Evolutionary conservation across 2,888 invertebrate genomes (phyloP).

Genomic region (Prenolepis imparis): DNA sequence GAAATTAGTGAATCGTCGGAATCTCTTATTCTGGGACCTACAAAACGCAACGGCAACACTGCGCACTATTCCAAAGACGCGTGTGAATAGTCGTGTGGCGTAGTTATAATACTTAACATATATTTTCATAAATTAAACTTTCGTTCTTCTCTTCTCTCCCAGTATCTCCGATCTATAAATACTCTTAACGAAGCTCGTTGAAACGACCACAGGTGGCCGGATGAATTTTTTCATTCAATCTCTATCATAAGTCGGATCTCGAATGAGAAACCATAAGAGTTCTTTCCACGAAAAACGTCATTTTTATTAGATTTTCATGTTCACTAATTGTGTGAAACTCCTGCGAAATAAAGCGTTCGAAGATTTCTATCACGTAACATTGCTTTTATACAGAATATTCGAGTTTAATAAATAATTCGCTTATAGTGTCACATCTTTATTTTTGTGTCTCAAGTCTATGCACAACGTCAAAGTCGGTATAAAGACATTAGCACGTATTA

Average conservation of each 20-base stretch:
- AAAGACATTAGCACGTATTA: slow-evolving; percentile 43
- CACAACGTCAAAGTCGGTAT: not conserved
- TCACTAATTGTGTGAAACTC: not conserved
- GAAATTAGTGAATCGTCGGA: slow-evolving; percentile 64
- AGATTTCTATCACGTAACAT: not conserved
- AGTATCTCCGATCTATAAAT: slow-evolving; percentile 64
- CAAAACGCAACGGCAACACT: slow-evolving; percentile 41
- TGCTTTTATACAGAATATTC: not conserved
- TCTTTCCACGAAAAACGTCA: not conserved
- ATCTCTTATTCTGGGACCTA: slow-evolving; percentile 59
- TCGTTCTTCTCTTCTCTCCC: slow-evolving; percentile 44
- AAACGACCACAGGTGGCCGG: slow-evolving; percentile 24
- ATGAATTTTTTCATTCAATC: slow-evolving; percentile 26
- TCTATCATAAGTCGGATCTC: not conserved
- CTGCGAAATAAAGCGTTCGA: not conserved
- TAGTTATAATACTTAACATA: slow-evolving; percentile 68
- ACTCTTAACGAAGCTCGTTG: slow-evolving; percentile 60
- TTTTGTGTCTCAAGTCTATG: not conserved
- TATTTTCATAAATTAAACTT: slow-evolving; percentile 70
- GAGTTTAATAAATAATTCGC: slow-evolving; percentile 13
- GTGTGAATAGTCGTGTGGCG: slow-evolving; percentile 33
- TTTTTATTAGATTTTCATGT: not conserved
- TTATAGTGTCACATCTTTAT: not conserved
- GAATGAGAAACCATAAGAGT: not conserved
- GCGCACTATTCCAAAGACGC: slow-evolving; percentile 36